Base-by-base conservation (phyloP, 2,888 invertebrate genomes). In the Coleophora flavipennella region DNA sequence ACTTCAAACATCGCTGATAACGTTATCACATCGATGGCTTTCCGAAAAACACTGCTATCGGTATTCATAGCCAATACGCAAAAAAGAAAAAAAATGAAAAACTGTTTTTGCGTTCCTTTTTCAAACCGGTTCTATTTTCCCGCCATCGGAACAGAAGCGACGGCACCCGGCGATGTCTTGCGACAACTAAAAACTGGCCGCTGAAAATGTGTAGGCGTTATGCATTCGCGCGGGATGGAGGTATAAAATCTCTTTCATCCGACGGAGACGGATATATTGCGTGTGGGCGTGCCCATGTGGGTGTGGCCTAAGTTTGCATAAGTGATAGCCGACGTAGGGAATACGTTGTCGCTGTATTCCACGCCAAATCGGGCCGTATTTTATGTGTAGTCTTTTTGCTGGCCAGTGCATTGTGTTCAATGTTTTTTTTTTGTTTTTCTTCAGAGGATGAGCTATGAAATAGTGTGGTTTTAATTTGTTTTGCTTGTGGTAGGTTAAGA, bases 171-270 rank as follows among this genome's bases (percentile, higher is more conserved):
- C 77, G 71, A 59, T 56, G 79, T 68, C 80, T 74, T 76, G 55
- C 61, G 62, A 57, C 69, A 64, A 84, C 83, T 84, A 84, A 84
- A 84, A 84, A 84, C 73, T 69, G 51, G 60, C 44, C 49, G 53
- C 71, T 71, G 73, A 70, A 69, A 70, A 66, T 56, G 66, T 64
- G 81, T 69, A 77, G 83, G 83, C 81, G 83, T 64, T 59, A 49
- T 72, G 67, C 59, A 62, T 50, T 45, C 31, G 65, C 65, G 50
- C 33, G 67, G 55, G 79, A 81, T 13, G 47, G 54, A 49, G 26
- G 54, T 74, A 74, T 14, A 31, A 1, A 13, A 44, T 39, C 10
- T 3, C 3, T 0, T 37, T 14, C 0, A 64, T 7, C 3, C n/a
- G 58, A 79, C 11, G 41, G 66, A 50, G 81, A 67, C 10, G 49